phyloP scores from a whole-genome alignment of 2,797 vertebrate species.

The Danionella dracula region DNA sequence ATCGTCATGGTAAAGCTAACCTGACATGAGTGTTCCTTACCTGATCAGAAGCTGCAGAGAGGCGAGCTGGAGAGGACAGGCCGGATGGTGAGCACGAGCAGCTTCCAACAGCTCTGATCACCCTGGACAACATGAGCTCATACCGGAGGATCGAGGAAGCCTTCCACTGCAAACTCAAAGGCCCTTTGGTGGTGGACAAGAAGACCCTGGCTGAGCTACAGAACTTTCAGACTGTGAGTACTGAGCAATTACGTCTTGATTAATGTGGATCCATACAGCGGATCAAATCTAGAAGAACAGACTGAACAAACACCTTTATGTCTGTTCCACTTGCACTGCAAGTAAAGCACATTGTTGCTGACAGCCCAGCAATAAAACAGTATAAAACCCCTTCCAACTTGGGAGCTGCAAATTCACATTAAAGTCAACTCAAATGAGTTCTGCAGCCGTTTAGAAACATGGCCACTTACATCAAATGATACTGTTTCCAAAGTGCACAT shows the following conservation, averaged over 20 bases:
- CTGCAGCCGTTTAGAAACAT: background rate
- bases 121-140: slow-evolving; percentile 69
- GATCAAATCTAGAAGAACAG: background rate
- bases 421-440: background rate
- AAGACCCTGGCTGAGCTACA: slow-evolving; percentile 88
- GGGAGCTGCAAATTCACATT: background rate
- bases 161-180: slow-evolving; percentile 88
- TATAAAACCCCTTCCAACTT: too few species aligned
- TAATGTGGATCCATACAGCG: too few species aligned
- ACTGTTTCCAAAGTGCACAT: slow-evolving; percentile 2
- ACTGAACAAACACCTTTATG: slow-evolving; percentile 6
- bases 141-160: slow-evolving; percentile 78
- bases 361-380: background rate
- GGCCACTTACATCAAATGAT: background rate
- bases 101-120: slow-evolving; percentile 68
- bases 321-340: background rate
- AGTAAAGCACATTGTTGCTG: background rate
- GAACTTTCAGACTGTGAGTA: slow-evolving; percentile 90
- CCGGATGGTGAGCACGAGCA: slow-evolving; percentile 63
- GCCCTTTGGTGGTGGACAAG: slow-evolving; percentile 81
- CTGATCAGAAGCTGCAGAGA: slow-evolving; percentile 78
- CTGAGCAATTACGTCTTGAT: slow-evolving; percentile 10
- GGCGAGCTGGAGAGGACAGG: slow-evolving; percentile 62
- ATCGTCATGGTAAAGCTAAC: too few species aligned
- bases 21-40: background rate